Evolutionary conservation across 2,888 invertebrate genomes (phyloP), one percentile per base, ranked within the genome.

Genomic region (Nomada lathburiana): DNA sequence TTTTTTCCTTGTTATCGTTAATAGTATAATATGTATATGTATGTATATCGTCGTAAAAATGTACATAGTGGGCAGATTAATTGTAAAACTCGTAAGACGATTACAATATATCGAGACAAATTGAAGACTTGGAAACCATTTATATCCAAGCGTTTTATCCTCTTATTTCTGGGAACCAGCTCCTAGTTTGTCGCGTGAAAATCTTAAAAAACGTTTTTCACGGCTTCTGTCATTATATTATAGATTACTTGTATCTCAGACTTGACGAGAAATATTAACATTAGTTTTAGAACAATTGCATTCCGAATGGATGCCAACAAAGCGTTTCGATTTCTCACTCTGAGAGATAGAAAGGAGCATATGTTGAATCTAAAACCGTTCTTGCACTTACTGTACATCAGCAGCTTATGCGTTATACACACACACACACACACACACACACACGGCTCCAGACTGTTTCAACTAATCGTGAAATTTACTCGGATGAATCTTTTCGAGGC

Each of bases 331-430:
- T 67, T 62, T 69, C 29, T 50, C 65, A 11, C 36, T 13, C 57
- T 20, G 42, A 73, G 73, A 76, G 73, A 53, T 10, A 67, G 57
- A 57, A n/a, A 20, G 36, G 16, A 36, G 20, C 53, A 55, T 55
- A 55, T 47, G 47, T 29, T 23, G 44, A 47, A 63, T 63, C 63
- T 44, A 76, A 83, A 68, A 50, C 52, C 67, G 16, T 80, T 36
- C 60, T 36, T 47, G 65, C 74, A 83, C 81, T 80, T 82, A 81
- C 79, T 74, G 74, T 76, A 80, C 57, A 26, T 85, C 80, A 82
- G 82, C 81, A 83, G 76, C 62, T 77, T 74, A 70, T 53, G 83
- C 77, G 29, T 75, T 80, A 76, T 26, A 23, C 57, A 57, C 57
- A 57, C 23, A 20, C 57, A 57, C 26, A 16, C 29, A 57, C 57